Base-by-base conservation (phyloP, 2,113 vertebrate genomes). In the Boleophthalmus pectinirostris region DNA sequence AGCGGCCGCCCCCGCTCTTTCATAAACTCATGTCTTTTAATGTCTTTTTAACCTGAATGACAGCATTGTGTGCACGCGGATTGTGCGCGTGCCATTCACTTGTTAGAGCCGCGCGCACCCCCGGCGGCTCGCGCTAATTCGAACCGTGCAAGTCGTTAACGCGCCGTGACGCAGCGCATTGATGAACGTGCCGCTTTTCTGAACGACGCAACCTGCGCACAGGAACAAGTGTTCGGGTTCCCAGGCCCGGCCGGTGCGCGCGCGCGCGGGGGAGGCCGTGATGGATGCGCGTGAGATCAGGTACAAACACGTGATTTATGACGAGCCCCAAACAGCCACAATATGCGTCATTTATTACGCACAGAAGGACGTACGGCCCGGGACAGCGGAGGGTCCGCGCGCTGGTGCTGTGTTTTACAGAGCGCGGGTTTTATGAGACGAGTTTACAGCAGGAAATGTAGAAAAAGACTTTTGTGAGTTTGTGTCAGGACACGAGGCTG, bases 121-220 rank as follows among this genome's bases (percentile, higher is more conserved):
- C 47, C 43, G 63, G 18, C 51, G 61, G 58, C 35, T 29, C 47
- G 46, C 65, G 82, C 77, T 85, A 78, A 87, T 87, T 86, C 35
- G 79, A 56, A 83, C 83, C 85, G 79, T 85, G 87, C 84, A 81
- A 82, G 80, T 84, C 78, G 77, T 68, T 82, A 90, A 90, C 66
- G 58, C 60, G 51, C 77, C 87, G 85, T 90, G 89, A 90, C 89
- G 56, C 85, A 79, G 83, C 87, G 66, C 83, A 85, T 90, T 90
- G 79, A 90, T 73, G 74, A 77, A 82, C 79, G 82, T 56, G 68
- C 75, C 74, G 83, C 64, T 77, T 16, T 46, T 83, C 69, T 85
- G 78, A 79, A 56, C 78, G 43, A 68, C 69, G 45, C 70, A 83
- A 86, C 72, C 80, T 84, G 81, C 82, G 58, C 78, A 69, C 77